These are phyloP conservation scores for Ibycter americanus DNA, from an alignment of 2,797 vertebrate species.

Conservation along the genomic window DNA sequence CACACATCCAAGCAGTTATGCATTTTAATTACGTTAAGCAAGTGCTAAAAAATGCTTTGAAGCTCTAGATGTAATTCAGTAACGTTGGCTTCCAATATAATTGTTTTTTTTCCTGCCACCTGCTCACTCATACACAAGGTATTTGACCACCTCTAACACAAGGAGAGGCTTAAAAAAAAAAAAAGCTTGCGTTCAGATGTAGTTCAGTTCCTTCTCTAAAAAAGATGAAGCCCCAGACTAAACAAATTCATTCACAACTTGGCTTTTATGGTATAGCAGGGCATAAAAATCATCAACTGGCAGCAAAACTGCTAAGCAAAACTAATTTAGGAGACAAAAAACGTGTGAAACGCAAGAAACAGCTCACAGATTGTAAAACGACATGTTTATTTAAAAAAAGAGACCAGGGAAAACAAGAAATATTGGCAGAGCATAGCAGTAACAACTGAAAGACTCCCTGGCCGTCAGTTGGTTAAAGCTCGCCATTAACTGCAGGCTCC, in stretches of 20 bases:
- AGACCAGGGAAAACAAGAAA: neutral
- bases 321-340: constrained; percentile 29
- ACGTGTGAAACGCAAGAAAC: constrained; percentile 2
- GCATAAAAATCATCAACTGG: constrained; percentile 22
- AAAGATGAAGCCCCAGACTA: neutral
- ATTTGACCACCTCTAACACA: neutral
- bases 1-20: neutral
- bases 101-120: neutral
- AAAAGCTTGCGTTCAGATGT: neutral
- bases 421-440: neutral
- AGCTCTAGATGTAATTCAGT: neutral
- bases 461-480: neutral
- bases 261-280: neutral
- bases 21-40: neutral
- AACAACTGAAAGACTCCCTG: neutral
- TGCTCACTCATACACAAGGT: neutral
- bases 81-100: neutral
- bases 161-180: neutral
- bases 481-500: neutral
- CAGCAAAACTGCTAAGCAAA: constrained; percentile 43
- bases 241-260: constrained; percentile 20
- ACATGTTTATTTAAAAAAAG: neutral
- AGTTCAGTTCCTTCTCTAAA: neutral
- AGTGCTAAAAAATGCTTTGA: neutral
- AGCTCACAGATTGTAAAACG: constrained; percentile 26